Conservation (phyloP, 2,797 vertebrate genomes). For the Smutsia temminckii region DNA sequence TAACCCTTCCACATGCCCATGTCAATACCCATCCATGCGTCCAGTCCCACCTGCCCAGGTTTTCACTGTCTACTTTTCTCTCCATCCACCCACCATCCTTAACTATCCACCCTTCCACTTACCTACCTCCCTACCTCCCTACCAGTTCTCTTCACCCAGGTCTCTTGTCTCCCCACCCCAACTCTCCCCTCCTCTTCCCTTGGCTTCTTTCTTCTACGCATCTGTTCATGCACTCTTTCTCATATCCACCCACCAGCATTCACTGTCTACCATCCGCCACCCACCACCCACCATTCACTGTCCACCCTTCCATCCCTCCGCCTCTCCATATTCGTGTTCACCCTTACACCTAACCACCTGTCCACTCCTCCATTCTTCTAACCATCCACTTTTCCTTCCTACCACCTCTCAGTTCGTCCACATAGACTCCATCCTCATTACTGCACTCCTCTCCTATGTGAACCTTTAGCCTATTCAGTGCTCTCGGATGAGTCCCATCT, state of each 20-base stretch:
- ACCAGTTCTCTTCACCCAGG: not conserved
- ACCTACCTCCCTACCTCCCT: not conserved
- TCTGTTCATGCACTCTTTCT: not conserved
- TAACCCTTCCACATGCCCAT: not conserved
- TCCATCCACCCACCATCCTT: too few species aligned
- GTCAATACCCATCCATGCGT: fast-evolving
- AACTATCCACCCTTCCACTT: too few species aligned
- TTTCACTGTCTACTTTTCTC: not conserved
- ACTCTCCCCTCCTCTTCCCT: too few species aligned
- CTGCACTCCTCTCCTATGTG: fast-evolving
- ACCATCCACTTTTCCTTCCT: not conserved
- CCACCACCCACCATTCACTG: too few species aligned
- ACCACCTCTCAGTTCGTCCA: too few species aligned
- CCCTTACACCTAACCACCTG: not conserved
- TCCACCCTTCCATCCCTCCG: too few species aligned
- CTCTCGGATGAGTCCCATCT: not conserved
- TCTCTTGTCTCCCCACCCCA: not conserved
- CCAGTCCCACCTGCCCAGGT: too few species aligned
- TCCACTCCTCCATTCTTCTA: not conserved
- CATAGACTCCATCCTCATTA: fast-evolving
- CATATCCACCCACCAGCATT: fast-evolving
- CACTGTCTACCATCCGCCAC: too few species aligned
- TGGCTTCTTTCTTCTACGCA: not conserved
- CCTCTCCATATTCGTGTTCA: fast-evolving
- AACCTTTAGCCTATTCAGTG: fast-evolving